Base-by-base conservation (phyloP, 2,888 invertebrate species). In the Flexamia atlantica region DNA sequence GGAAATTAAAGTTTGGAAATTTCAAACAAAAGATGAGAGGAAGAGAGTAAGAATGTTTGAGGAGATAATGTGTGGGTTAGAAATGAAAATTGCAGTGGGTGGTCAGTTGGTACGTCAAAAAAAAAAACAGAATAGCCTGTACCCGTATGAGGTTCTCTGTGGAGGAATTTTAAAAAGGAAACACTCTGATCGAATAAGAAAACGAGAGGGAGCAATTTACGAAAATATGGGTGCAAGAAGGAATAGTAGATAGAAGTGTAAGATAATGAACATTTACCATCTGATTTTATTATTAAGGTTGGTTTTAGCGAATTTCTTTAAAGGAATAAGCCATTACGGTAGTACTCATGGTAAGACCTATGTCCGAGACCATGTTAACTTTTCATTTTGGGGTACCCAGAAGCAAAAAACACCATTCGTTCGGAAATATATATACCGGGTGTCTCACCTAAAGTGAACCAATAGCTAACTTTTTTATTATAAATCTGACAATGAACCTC, bases 11-110 rank as follows among this genome's bases (percentile, higher is more conserved):
- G 17, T 50, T 17, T 50, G 76, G 76, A 76, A 28, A 76, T 28
- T 50, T 4, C 25, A 50, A 40, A 23, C 20, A 40, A 72, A 23
- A 23, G 40, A 40, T 40, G 40, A 23, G 3, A 32, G 7, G 32
- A 72, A 42, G 5, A 36, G 42, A 72, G 9, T 10, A 4, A 72
- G 40, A 42, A 25, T 40, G 5, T 72, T 72, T 72, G 42, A 72
- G 20, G 42, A 72, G 72, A 40, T 40, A 42, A 72, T 20, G 40
- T 72, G 17, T 72, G 40, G 36, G 23, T 72, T 20, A 72, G 42
- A 23, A 72, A 40, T 36, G 42, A 72, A 72, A 40, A 40, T 20
- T 23, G 42, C 1, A 36, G 36, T 23, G 72, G 30, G 5, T 17
- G 76, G 50, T 50, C 76, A 32, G 28, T 28, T 14, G 50, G n/a